Evolutionary conservation across 2,797 vertebrate genomes (phyloP), one percentile per base, ranked within the genome.

Genomic region (Chiroxiphia lanceolata): DNA sequence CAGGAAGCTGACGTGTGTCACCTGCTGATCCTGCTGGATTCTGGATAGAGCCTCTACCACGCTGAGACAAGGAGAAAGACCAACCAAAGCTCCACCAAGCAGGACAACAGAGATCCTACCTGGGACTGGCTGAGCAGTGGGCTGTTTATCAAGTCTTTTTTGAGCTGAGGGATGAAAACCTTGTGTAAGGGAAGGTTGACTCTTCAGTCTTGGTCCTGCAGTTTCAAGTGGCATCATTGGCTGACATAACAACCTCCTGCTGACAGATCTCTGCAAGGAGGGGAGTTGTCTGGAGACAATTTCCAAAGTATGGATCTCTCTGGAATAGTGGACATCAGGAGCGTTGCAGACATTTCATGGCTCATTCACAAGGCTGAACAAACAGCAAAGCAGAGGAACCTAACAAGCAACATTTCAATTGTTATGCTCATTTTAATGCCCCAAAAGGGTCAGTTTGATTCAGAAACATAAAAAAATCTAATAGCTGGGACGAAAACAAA

Each of bases 261-360:
- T 25, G 45, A 25, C 36, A 16, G 15, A 10, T 67, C 40, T 19
- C 29, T 61, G 29, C 33, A 38, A 14, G 33, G 12, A 15, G 34
- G 10, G 36, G 16, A 22, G n/a, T 26, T 65, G 25, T 59, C 45
- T 36, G 47, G 19, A 47, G 16, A n/a, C 13, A 72, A 44, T 18
- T 47, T 69, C 34, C 38, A 10, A 60, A 27, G 11, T 4, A 7
- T 10, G 19, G 33, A 9, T 50, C 5, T 67, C 26, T 60, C 70
- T 69, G 47, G 20, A 84, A 57, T 0, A 48, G 8, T 12, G 42
- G 42, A 16, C 65, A 65, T 21, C 0, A 0, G 25, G 63, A 68
- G 3, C 3, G 5, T 11, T 27, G 29, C 3, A 77, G 67, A 61
- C 1, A 1, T 68, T 78, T 68, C 48, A 23, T 11, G 22, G 15